Evolutionary conservation across 2,797 vertebrate species (phyloP).

Genomic region (Lateolabrax maculatus): DNA sequence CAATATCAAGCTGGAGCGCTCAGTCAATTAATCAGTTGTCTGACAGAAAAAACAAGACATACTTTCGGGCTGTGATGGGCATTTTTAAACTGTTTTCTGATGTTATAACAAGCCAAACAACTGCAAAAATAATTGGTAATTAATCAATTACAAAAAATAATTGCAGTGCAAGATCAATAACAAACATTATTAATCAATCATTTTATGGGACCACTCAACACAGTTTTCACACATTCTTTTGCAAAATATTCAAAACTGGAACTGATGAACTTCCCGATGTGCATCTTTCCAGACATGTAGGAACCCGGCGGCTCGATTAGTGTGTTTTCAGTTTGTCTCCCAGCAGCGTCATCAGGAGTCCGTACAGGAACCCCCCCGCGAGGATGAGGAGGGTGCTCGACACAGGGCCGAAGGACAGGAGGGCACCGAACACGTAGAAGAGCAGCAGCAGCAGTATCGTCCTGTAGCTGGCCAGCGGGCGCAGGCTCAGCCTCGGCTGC

Average conservation of each 20-base stretch:
- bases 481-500: slow-evolving; percentile 89
- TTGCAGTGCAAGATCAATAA: too few species aligned
- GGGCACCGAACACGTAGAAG: slow-evolving; percentile 83
- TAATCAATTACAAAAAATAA: too few species aligned
- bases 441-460: slow-evolving; percentile 86
- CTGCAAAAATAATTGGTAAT: too few species aligned
- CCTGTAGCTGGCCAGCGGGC: slow-evolving; percentile 92
- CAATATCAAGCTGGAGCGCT: background rate
- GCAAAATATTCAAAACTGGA: background rate
- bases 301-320: slow-evolving; percentile 38
- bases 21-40: too few species aligned
- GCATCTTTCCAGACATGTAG: background rate
- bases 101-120: too few species aligned
- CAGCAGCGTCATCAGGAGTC: slow-evolving; percentile 84
- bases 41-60: too few species aligned
- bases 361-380: slow-evolving; percentile 83
- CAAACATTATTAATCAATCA: too few species aligned
- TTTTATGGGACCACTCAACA: too few species aligned
- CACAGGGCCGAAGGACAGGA: slow-evolving; percentile 85
- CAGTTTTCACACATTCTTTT: background rate
- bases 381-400: slow-evolving; percentile 87
- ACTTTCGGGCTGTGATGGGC: background rate
- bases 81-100: background rate
- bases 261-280: background rate
- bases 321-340: slow-evolving; percentile 86